A percentile compares a stretch with the other conserved stretches of the same genome.
These are phyloP conservation scores for Onthophagus sagittarius DNA, from an alignment of 2,888 invertebrate species.

Conservation along the genomic window DNA sequence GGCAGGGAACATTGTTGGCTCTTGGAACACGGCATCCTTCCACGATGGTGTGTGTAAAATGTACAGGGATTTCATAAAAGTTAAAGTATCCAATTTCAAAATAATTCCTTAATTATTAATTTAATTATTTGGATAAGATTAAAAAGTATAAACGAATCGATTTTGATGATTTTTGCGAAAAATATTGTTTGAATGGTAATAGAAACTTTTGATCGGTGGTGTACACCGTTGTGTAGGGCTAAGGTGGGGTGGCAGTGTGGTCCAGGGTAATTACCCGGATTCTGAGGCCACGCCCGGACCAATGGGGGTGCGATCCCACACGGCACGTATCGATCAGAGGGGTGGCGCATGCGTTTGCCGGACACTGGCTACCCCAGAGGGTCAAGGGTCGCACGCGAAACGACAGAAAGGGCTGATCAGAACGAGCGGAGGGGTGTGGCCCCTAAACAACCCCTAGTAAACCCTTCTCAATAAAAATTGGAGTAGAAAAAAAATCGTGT, in stretches of 20 bases:
- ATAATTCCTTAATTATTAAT: not conserved
- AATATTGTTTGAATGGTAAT: not conserved
- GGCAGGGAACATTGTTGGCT: constrained; percentile 25
- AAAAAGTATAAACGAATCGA: not conserved
- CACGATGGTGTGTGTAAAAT: constrained; percentile 18
- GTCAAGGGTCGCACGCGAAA: constrained; percentile 40
- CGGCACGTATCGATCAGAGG: constrained; percentile 38
- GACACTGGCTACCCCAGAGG: constrained; percentile 44
- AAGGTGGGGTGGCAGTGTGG: constrained; percentile 41
- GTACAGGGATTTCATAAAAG: not conserved
- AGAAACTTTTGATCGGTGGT: constrained; percentile 25
- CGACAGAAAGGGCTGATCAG: constrained; percentile 26
- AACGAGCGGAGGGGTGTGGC: not conserved
- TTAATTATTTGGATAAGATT: not conserved
- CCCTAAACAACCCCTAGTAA: not conserved
- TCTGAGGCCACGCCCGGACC: constrained; percentile 48
- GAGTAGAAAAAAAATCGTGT: not conserved
- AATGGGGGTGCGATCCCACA: constrained; percentile 40
- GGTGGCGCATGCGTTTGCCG: constrained; percentile 41
- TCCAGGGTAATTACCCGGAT: constrained; percentile 52
- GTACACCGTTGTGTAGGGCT: constrained; percentile 24
- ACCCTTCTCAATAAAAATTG: not conserved
- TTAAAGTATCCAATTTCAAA: too few relatives aligned
- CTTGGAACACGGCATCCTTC: not conserved
- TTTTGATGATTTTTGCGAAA: not conserved